These are phyloP conservation scores for Crossaster papposus DNA, from an alignment of 53 echinoderm and acorn worm species.

Conservation along the genomic window DNA sequence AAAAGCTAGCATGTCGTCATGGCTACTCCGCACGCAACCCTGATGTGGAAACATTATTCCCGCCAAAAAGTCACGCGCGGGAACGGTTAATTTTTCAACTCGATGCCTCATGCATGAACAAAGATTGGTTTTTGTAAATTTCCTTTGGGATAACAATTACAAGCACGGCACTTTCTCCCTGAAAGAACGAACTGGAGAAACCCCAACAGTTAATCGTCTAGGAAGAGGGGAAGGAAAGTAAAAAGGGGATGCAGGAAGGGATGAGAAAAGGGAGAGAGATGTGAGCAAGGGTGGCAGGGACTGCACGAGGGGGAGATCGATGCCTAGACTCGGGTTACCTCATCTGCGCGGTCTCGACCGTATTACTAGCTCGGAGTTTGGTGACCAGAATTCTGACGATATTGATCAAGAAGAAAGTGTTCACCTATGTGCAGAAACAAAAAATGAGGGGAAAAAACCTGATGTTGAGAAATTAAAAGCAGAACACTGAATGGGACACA, in stretches of 20 bases:
- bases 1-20: not conserved
- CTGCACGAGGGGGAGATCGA: slow-evolving; percentile 20
- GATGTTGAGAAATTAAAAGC: not conserved
- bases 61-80: not conserved
- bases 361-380: slow-evolving; percentile 89
- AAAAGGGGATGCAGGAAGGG: not conserved
- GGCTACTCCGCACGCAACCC: too few relatives aligned
- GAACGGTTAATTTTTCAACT: not conserved
- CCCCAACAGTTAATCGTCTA: too few relatives aligned
- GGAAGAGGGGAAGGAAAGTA: not conserved
- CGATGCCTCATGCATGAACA: not conserved
- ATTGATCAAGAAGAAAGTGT: slow-evolving; percentile 88
- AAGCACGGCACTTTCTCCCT: not conserved
- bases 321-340: slow-evolving; percentile 66
- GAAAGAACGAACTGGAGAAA: not conserved
- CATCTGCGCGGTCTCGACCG: slow-evolving; percentile 92
- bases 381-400: slow-evolving; percentile 92
- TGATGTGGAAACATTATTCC: slow-evolving; percentile 35
- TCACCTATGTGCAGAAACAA: slow-evolving; percentile 64
- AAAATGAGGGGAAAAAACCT: not conserved
- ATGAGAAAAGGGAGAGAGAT: not conserved
- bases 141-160: not conserved
- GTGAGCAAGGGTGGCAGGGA: slow-evolving; percentile 18
- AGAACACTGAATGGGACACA: slow-evolving; percentile 17
- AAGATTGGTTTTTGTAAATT: not conserved